phyloP scores from a whole-genome alignment of 2,113 vertebrate genomes.

The Chaetodon auriga region DNA sequence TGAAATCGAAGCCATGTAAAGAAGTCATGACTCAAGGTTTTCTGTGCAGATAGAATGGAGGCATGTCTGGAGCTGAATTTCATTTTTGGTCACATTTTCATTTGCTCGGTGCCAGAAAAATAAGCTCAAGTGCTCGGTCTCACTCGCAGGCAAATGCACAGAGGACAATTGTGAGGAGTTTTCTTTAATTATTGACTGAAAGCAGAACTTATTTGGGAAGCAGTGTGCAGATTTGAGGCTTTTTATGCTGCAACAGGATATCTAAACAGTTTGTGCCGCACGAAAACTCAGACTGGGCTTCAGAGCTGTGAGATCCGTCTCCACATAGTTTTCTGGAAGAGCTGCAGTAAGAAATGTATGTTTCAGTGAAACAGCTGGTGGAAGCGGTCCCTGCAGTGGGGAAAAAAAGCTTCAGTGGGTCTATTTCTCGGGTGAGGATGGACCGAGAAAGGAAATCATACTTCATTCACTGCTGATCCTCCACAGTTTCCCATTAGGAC shows the following conservation, averaged over 20 bases:
- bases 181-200: not conserved
- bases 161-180: not conserved
- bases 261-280: not conserved
- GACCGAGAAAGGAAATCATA: constrained; percentile 47
- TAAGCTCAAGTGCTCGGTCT: not conserved
- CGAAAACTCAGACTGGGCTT: not conserved
- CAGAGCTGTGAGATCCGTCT: not conserved
- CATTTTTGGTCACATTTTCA: constrained; percentile 17
- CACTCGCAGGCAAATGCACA: not conserved
- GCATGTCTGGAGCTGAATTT: constrained; percentile 12
- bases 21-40: constrained; percentile 29
- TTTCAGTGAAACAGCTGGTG: constrained; percentile 55
- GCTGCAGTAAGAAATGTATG: constrained; percentile 21
- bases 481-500: constrained; percentile 45
- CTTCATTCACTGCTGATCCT: constrained; percentile 47
- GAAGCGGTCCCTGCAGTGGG: constrained; percentile 17
- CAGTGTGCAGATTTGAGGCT: not conserved
- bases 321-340: constrained; percentile 23
- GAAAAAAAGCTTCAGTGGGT: not conserved
- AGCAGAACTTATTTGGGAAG: no score
- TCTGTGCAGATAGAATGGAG: constrained; percentile 7
- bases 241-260: not conserved
- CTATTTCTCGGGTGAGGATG: constrained; percentile 40
- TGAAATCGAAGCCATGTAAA: constrained; percentile 49
- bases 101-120: constrained; percentile 17